Percentiles rank a stretch among this genome's conserved stretches.
These are phyloP conservation scores for Thelaira solivaga DNA, from an alignment of 2,888 invertebrate species.

Conservation along the genomic window DNA sequence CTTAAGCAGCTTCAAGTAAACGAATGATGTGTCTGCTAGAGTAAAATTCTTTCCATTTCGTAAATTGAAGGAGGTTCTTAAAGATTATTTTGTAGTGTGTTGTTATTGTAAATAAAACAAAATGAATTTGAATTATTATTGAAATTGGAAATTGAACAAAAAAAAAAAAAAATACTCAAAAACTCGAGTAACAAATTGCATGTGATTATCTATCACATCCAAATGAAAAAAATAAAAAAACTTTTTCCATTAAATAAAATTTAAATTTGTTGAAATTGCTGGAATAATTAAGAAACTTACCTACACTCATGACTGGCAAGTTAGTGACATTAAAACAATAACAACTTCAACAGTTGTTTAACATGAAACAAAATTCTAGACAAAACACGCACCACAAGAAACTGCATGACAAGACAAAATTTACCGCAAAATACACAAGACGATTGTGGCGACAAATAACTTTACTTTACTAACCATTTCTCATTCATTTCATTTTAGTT, in stretches of 20 bases:
- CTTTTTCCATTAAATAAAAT: background rate
- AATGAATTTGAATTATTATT: no score
- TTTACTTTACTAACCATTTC: slow-evolving; percentile 20
- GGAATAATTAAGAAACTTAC: background rate
- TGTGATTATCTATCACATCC: no score
- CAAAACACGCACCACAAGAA: background rate
- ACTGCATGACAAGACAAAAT: slow-evolving; percentile 4
- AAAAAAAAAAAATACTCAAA: no score
- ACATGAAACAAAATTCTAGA: slow-evolving; percentile 19
- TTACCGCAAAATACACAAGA: slow-evolving; percentile 47
- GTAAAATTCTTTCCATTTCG: no score
- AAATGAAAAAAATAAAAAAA: background rate
- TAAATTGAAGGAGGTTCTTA: no score
- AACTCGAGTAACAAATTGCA: no score
- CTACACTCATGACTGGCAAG: slow-evolving; percentile 31
- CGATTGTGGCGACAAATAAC: slow-evolving; percentile 54
- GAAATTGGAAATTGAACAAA: no score
- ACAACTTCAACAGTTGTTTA: slow-evolving; percentile 18
- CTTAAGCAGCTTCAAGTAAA: no score
- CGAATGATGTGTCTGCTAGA: no score
- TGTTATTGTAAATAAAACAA: no score
- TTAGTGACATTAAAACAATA: slow-evolving; percentile 39
- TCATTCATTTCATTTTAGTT: background rate
- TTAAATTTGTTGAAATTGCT: background rate
- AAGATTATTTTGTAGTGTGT: no score